These are phyloP conservation scores for Ctenochaetus hawaiiensis DNA, from an alignment of 2,797 vertebrate species.

Conservation along the genomic window DNA sequence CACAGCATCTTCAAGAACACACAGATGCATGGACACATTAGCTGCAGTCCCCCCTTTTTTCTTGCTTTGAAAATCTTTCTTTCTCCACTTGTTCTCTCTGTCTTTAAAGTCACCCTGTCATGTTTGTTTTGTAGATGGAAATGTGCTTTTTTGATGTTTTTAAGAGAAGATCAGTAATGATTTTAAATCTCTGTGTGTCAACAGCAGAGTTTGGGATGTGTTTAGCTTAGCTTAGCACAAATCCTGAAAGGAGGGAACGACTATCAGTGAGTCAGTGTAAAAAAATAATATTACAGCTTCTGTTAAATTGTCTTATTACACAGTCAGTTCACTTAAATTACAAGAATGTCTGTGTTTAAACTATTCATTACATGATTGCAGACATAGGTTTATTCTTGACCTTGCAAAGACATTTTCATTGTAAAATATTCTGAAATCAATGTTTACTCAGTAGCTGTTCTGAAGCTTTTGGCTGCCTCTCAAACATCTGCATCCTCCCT, in stretches of 20 bases:
- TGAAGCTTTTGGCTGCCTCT: not conserved
- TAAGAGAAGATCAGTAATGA: not conserved
- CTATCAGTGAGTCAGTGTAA: not conserved
- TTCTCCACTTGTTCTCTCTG: not conserved
- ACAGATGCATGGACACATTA: conserved; percentile 17
- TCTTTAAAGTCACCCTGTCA: not conserved
- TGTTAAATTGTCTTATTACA: not conserved
- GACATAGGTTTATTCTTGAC: not conserved
- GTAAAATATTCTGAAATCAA: not conserved
- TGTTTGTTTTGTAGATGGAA: not conserved
- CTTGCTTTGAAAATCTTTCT: conserved; percentile 1
- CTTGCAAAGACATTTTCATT: not conserved
- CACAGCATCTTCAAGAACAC: conserved; percentile 16
- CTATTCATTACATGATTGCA: not conserved
- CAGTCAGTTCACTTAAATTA: not conserved
- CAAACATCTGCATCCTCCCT: not conserved
- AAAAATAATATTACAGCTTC: not conserved
- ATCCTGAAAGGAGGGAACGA: not conserved
- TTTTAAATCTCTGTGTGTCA: not conserved
- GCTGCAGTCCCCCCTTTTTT: conserved; percentile 20
- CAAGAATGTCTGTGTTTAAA: not conserved
- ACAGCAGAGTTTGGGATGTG: not conserved
- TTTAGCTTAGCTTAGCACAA: not conserved
- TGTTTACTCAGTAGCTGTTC: not conserved
- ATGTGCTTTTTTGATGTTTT: not conserved